These are phyloP conservation scores for Drosophila novamexicana DNA, from an alignment of 1,140 invertebrate genomes.

Conservation along the genomic window DNA sequence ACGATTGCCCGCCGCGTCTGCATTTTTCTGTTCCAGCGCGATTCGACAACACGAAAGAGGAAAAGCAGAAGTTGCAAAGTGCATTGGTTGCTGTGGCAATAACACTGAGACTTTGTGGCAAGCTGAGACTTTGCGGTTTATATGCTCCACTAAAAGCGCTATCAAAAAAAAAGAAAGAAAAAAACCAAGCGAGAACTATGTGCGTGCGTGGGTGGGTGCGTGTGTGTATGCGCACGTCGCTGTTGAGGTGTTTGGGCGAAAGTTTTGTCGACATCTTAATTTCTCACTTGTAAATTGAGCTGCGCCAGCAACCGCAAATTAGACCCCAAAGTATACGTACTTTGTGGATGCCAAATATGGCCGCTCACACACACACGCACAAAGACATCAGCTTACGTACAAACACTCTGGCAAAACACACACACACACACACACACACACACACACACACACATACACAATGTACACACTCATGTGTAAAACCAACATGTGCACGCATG, in stretches of 20 bases:
- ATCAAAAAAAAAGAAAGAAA: conserved; percentile 13
- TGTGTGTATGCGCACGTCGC: conserved; percentile 10
- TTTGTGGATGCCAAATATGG: conserved; percentile 76
- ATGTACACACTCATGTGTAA: conserved; percentile 60
- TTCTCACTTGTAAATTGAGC: conserved; percentile 82
- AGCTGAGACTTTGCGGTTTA: conserved; percentile 61
- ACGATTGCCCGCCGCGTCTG: neutral
- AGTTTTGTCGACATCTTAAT: conserved; percentile 79
- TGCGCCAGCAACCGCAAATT: conserved; percentile 79
- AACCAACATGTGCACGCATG: conserved; percentile 54
- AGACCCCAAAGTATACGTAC: conserved; percentile 80
- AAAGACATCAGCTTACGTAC: conserved; percentile 18
- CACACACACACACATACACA: conserved; percentile 35
- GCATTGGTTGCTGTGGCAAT: conserved; percentile 62
- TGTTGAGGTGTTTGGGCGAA: conserved; percentile 52
- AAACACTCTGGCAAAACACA: conserved; percentile 27
- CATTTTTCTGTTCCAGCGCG: conserved; percentile 2
- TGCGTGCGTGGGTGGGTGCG: neutral
- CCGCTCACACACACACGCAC: conserved; percentile 27
- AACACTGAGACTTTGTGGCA: conserved; percentile 72
- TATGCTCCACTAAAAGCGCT: conserved; percentile 37
- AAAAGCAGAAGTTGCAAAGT: conserved; percentile 48
- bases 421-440: conserved; percentile 33
- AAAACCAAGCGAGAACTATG: neutral
- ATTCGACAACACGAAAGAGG: conserved; percentile 3